These are phyloP conservation scores for Ptilodon capucinus DNA, from an alignment of 2,888 invertebrate species.

Conservation along the genomic window DNA sequence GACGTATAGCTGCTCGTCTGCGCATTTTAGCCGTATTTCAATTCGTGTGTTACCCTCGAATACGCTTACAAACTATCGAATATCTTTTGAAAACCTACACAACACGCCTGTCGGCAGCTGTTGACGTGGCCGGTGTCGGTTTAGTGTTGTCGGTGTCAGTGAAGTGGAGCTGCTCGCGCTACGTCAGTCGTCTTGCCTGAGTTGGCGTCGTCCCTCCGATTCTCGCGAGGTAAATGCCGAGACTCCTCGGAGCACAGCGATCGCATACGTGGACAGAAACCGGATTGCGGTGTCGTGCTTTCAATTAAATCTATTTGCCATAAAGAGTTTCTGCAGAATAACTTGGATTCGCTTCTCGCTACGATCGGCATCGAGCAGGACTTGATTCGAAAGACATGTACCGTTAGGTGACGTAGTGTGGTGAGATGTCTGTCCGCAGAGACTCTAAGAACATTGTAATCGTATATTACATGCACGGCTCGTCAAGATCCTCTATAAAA, in stretches of 20 bases:
- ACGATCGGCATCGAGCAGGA: conserved; percentile 43
- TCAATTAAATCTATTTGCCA: conserved; percentile 49
- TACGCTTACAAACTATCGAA: conserved; percentile 47
- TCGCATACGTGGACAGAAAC: conserved; percentile 73
- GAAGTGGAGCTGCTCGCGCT: conserved; percentile 66
- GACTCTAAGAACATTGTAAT: conserved; percentile 36
- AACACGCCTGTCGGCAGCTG: conserved; percentile 38
- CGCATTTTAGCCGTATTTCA: conserved; percentile 62
- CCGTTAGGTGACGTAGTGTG: conserved; percentile 69
- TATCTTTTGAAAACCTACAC: conserved; percentile 44
- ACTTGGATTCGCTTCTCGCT: conserved; percentile 43
- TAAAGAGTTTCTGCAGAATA: conserved; percentile 46
- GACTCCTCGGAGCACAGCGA: conserved; percentile 62
- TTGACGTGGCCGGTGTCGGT: conserved; percentile 50
- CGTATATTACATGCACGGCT: conserved; percentile 12
- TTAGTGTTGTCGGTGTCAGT: conserved; percentile 67
- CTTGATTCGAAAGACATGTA: conserved; percentile 58
- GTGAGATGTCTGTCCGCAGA: conserved; percentile 52
- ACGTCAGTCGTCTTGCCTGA: conserved; percentile 68
- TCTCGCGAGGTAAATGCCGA: conserved; percentile 75
- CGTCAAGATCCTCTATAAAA: conserved; percentile 11
- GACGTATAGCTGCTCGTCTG: conserved; percentile 39
- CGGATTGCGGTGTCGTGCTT: conserved; percentile 62
- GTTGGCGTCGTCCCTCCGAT: conserved; percentile 72
- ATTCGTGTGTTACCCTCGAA: conserved; percentile 64